Percentiles rank a stretch among this genome's conserved stretches.
Conservation (phyloP, 1,140 invertebrate species). For the Drosophila miranda region DNA sequence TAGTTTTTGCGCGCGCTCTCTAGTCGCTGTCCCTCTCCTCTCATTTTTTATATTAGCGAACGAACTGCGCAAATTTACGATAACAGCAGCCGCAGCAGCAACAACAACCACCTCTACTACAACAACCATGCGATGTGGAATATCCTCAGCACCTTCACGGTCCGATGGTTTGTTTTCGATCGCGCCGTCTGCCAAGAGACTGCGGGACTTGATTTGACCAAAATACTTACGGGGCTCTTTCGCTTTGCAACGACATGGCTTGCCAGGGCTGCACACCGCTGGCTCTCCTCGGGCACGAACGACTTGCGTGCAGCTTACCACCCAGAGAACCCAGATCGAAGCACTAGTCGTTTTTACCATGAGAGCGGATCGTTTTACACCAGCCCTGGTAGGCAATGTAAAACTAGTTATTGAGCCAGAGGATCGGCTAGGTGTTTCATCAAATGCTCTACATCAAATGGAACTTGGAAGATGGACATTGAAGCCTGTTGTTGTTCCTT, state of each 20-base stretch:
- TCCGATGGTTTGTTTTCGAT: conserved; percentile 72
- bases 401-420: conserved; percentile 62
- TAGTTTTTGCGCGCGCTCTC: conserved; percentile 45
- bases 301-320: conserved; percentile 37
- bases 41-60: conserved; percentile 14
- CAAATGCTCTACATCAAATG: conserved; percentile 5
- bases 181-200: conserved; percentile 65
- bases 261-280: conserved; percentile 49
- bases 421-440: conserved; percentile 7
- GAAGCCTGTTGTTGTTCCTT: background rate
- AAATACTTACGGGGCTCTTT: conserved; percentile 64
- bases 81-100: conserved; percentile 54
- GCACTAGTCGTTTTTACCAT: conserved; percentile 23
- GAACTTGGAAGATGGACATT: too few species aligned
- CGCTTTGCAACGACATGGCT: conserved; percentile 48
- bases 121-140: conserved; percentile 38
- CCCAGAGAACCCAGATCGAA: background rate
- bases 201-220: conserved; percentile 55
- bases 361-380: conserved; percentile 27
- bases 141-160: conserved; percentile 77
- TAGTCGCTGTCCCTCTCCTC: conserved; percentile 10
- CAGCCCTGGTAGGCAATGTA: conserved; percentile 63
- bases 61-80: conserved; percentile 70
- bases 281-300: conserved; percentile 3
- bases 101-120: conserved; percentile 44